Base-by-base conservation (phyloP, 37 sponge, comb jelly and placozoan species). In the Amphimedon queenslandica region DNA sequence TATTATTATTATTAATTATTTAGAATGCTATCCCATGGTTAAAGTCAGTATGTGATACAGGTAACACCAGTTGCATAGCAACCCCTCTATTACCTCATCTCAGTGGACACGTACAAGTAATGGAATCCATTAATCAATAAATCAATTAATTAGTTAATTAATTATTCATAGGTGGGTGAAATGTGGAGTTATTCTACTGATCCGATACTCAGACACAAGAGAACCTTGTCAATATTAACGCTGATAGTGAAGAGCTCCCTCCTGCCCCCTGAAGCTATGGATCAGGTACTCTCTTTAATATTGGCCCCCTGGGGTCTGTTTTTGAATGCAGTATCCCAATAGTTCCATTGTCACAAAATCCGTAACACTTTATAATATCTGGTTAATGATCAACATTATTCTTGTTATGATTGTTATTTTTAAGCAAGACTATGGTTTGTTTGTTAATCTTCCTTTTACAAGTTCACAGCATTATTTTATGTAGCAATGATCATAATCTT, bases 21-120 rank as follows among this genome's bases (percentile, higher is more conserved):
- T 57, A 83, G 84, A 32, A 64, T n/a, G 31, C 51, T 51, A 28
- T 71, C 28, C 55, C 65, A 34, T 83, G 84, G 84, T 37, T 83
- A 41, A 8, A 39, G 27, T n/a, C 35, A 20, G 77, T 76, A 55
- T 70, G 71, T 71, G 55, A 60, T 28, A 63, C 47, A n/a, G 61
- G 61, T 8, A 76, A 83, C 30, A 20, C 4, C 20, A 69, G 69
- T 29, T 83, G 77, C 43, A 57, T 83, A n/a, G 47, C 67, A 1
- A 70, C 58, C 28, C 55, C 66, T 1, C 64, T 83, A 31, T 55
- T 64, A 29, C 84, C 84, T 2, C 25, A 69, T 37, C 37, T 71
- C 1, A 23, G 42, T 33, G 72, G 40, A 32, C 69, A 74, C 53
- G 84, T 75, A 5, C 84, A 83, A 39, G 53, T 47, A 47, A 47